Base-by-base conservation (phyloP, 2,888 invertebrate genomes). In the Argyresthia albistria region DNA sequence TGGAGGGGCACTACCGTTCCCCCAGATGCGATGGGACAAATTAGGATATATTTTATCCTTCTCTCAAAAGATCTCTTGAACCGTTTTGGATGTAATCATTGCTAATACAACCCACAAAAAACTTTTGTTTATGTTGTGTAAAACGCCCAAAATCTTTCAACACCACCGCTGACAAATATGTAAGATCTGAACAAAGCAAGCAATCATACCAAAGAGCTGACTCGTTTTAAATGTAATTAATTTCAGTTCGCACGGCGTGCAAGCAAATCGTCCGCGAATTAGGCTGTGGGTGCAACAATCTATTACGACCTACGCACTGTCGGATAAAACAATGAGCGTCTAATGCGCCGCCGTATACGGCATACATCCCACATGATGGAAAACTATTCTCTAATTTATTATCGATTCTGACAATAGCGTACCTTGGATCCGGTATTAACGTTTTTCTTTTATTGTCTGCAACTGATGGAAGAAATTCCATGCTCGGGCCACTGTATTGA, bases 281-380 rank as follows among this genome's bases (percentile, higher is more conserved):
- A 45, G n/a, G 43, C 43, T 50, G 82, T 80, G 80, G 80, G 80
- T 79, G 79, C 79, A 78, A 76, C 76, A 76, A 73, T 74, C 66
- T 39, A 46, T 36, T 37, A n/a, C 71, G 72, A 60, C 79, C 80
- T 73, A 80, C 81, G 70, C 68, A 56, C 52, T 47, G 35, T 53
- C 53, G 50, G 59, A 62, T 69, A 61, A 75, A 74, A 82, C 82
- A 80, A 81, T 81, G 66, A 66, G 61, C 61, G 59, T 63, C 63
- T 70, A 72, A 74, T 67, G 64, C 66, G 60, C 62, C 58, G 56
- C 73, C 73, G 58, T 74, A 59, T 72, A 69, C 56, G 69, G 55
- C 66, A 10, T 57, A 25, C 51, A 51, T 25, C 51, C 51, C 51
- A 51, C 51, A 43, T 43, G 36, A 43, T 37, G 50, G 43, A 50